A percentile compares a stretch with the other conserved stretches of the same genome.
phyloP scores from a whole-genome alignment of 2,113 vertebrate species.

The Cephalophus harveyi region DNA sequence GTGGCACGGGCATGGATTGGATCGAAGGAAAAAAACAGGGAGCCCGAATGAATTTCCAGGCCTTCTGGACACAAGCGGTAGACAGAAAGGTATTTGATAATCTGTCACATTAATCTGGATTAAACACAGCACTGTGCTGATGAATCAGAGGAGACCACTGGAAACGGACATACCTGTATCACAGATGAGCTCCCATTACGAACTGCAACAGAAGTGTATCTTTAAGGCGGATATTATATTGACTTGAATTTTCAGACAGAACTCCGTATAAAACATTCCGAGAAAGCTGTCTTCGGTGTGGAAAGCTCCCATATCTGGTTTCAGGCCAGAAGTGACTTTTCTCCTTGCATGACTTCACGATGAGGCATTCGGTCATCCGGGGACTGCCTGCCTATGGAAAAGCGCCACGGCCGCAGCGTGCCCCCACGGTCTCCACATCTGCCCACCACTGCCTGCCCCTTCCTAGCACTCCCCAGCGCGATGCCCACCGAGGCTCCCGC shows the following conservation, averaged over 20 bases:
- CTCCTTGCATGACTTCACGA: neutral
- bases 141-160: neutral
- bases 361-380: neutral
- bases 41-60: neutral
- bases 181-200: neutral
- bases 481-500: neutral
- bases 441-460: neutral
- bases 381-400: neutral
- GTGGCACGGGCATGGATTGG: accelerated
- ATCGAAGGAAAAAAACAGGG: neutral
- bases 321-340: neutral
- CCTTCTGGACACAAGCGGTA: neutral
- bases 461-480: neutral
- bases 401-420: accelerated
- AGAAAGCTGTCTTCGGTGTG: neutral
- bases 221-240: neutral
- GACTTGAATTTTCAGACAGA: neutral
- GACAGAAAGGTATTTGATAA: neutral
- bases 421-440: neutral
- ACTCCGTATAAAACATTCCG: neutral
- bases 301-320: neutral
- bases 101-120: neutral
- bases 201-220: neutral
- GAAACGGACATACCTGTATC: neutral
- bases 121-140: neutral